These are phyloP conservation scores for Thymelicus acteon DNA, from an alignment of 2,888 invertebrate species.

Conservation along the genomic window DNA sequence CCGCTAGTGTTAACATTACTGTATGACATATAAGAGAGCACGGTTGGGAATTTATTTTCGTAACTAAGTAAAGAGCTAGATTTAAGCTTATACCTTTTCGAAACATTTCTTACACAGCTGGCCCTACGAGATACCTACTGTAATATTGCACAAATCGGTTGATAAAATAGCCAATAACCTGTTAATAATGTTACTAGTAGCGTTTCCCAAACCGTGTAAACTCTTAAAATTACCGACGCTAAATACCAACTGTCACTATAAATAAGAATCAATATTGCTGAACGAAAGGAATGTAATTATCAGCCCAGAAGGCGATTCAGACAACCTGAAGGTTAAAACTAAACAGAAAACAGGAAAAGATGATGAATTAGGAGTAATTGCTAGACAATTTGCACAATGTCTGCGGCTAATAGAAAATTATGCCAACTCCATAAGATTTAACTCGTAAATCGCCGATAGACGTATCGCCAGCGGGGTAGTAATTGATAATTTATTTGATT, in stretches of 20 bases:
- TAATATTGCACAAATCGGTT: not conserved
- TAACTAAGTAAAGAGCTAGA: no score
- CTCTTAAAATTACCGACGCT: constrained; percentile 19
- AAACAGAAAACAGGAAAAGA: constrained; percentile 34
- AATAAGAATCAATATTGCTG: constrained; percentile 25
- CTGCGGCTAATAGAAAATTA: constrained; percentile 35
- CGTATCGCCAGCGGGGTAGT: constrained; percentile 31
- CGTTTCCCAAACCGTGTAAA: constrained; percentile 14
- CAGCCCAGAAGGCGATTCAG: constrained; percentile 19
- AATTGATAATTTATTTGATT: constrained; percentile 41
- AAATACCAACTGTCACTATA: constrained; percentile 32
- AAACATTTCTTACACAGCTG: no score
- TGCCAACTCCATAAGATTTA: constrained; percentile 32
- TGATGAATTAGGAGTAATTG: constrained; percentile 33
- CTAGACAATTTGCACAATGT: constrained; percentile 28
- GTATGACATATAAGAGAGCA: no score
- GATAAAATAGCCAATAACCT: not conserved
- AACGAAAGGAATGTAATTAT: constrained; percentile 29
- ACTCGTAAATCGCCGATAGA: constrained; percentile 33
- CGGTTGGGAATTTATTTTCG: no score
- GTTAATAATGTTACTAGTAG: constrained; percentile 2
- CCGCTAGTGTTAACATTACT: no score
- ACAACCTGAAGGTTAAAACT: constrained; percentile 27
- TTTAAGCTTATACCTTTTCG: not conserved
- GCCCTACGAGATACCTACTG: not conserved